phyloP scores from a whole-genome alignment of 2,888 invertebrate genomes.

The Yponomeuta evonymella region DNA sequence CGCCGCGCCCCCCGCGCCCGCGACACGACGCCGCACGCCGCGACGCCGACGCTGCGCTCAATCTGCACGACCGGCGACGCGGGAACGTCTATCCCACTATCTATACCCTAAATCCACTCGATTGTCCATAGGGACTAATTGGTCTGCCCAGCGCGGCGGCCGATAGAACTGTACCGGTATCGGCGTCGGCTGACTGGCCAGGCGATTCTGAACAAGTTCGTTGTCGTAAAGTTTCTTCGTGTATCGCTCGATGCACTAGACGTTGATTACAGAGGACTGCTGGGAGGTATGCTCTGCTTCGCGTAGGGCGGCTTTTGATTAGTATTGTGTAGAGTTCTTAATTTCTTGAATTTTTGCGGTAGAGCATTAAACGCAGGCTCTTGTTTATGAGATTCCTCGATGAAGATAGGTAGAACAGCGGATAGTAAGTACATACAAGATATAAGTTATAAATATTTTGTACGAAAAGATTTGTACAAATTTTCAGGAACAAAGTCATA shows the following conservation, averaged over 20 bases:
- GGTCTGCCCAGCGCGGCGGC: conserved; percentile 52
- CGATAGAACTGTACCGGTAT: conserved; percentile 66
- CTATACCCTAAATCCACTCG: background rate
- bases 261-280: conserved; percentile 59
- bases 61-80: conserved; percentile 56
- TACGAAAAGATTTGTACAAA: too few species aligned
- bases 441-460: too few species aligned
- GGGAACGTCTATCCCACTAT: conserved; percentile 23
- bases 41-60: conserved; percentile 75
- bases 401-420: too few species aligned
- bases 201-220: conserved; percentile 66
- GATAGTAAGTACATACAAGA: too few species aligned
- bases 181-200: conserved; percentile 56
- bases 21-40: conserved; percentile 68
- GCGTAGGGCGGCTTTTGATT: conserved; percentile 4
- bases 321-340: background rate
- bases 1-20: conserved; percentile 56
- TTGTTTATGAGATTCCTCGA: background rate
- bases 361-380: background rate
- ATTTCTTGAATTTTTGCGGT: too few species aligned
- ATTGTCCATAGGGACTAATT: conserved; percentile 70
- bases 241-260: conserved; percentile 76
- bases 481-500: too few species aligned
- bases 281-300: conserved; percentile 56
- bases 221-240: conserved; percentile 75